phyloP scores from a whole-genome alignment of 2,113 vertebrate genomes.

The Chaetorhynchus papuensis region DNA sequence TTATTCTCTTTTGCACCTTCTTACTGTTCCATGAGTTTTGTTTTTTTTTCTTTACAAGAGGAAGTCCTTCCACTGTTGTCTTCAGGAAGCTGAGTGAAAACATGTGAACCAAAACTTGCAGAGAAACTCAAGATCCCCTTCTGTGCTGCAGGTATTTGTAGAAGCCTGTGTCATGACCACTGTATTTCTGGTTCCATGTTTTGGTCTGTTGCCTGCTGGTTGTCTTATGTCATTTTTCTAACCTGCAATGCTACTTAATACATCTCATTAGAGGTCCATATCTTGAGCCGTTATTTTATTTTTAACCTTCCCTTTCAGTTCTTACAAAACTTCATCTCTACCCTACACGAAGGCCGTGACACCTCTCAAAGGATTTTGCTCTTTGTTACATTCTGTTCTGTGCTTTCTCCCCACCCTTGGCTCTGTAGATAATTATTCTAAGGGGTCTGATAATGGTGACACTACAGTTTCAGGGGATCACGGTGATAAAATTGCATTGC shows the following conservation, averaged over 20 bases:
- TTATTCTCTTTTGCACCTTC: not conserved
- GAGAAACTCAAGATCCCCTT: not conserved
- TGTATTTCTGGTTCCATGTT: not conserved
- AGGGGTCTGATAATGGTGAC: not conserved
- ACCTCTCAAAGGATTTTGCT: not conserved
- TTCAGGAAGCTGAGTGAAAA: not conserved
- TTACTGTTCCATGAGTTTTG: not conserved
- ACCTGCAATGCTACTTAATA: not conserved
- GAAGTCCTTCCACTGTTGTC: not conserved
- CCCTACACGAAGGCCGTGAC: accelerated
- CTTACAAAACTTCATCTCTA: not conserved
- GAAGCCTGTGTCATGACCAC: not conserved
- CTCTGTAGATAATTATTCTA: not conserved
- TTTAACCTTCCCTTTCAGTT: not conserved
- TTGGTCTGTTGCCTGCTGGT: not conserved
- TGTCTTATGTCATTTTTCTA: not conserved
- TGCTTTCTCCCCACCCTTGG: not conserved
- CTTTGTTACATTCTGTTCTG: not conserved
- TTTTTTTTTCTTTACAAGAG: not conserved
- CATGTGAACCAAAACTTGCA: not conserved
- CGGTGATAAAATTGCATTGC: not conserved
- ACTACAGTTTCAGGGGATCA: not conserved
- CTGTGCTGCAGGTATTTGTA: not conserved
- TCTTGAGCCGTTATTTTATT: not conserved
- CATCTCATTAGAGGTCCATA: not conserved